These are phyloP conservation scores for Contarinia nasturtii DNA, from an alignment of 1,140 invertebrate species.

Conservation along the genomic window DNA sequence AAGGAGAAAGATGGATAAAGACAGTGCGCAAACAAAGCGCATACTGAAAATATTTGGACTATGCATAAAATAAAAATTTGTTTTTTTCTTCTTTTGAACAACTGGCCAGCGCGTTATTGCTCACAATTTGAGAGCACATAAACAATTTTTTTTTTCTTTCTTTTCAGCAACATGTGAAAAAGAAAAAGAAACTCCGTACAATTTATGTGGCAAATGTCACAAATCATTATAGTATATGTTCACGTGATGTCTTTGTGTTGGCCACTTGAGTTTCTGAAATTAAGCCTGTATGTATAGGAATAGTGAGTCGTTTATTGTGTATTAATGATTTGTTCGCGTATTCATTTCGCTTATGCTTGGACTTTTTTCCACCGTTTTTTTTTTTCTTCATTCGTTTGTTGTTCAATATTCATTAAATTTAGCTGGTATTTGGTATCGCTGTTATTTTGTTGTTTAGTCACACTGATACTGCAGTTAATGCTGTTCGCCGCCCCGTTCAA, in stretches of 20 bases:
- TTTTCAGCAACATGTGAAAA: neutral
- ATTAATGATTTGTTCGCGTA: neutral
- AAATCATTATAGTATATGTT: too few species aligned
- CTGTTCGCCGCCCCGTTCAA: neutral
- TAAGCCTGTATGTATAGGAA: too few species aligned
- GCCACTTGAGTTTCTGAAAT: too few species aligned
- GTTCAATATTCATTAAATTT: constrained; percentile 1
- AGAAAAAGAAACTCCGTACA: neutral
- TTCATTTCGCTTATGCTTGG: neutral
- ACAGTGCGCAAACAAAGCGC: too few species aligned
- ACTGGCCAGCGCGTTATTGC: too few species aligned
- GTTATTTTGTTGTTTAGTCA: neutral
- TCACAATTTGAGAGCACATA: too few species aligned
- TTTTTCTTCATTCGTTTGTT: constrained; percentile 4
- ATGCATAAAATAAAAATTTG: too few species aligned
- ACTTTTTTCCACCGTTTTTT: constrained; percentile 1
- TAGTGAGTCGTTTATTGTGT: neutral
- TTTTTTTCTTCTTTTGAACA: too few species aligned
- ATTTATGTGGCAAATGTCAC: neutral
- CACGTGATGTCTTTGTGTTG: too few species aligned
- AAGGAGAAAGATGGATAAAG: too few species aligned
- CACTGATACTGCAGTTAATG: neutral
- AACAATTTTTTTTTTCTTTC: too few species aligned
- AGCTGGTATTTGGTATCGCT: neutral
- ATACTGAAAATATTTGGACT: too few species aligned